Base-by-base conservation (phyloP, 2,888 invertebrate genomes). In the Epinotia brunnichana region DNA sequence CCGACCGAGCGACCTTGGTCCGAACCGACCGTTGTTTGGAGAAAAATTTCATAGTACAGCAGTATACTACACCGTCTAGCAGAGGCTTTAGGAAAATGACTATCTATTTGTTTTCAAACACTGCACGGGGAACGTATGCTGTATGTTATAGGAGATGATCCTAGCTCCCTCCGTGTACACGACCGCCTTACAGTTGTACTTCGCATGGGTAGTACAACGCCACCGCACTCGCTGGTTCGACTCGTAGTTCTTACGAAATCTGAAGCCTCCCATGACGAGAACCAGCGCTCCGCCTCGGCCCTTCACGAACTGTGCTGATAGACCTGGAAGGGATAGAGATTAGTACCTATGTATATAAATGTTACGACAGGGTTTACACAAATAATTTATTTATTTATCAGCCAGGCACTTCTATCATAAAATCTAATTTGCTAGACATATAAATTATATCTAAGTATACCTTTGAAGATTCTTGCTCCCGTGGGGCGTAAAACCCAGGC, bases 161-260 rank as follows among this genome's bases (percentile, higher is more conserved):
- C 2, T 78, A 75, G 9, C 77, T 63, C n/a, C 72, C 48, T 72
- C 61, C 0, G 83, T 83, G 62, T 81, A 81, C 11, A 82, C 67
- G 41, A 77, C 78, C 3, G 85, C 81, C 41, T 76, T 79, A 39
- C 85, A 85, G 19, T 80, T 77, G 15, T 56, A 79, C 2, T 78
- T 77, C 19, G 81, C 80, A 53, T 84, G 82, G 0, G 80, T 75
- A 4, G 81, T 77, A 67, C 85, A 85, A 9, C 82, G 73, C 85
- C 84, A 85, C 19, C 82, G 74, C 3, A 75, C 60, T 59, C 70
- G 62, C 11, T 41, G 61, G 41, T 59, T 69, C 2, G 67, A 24
- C 57, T 69, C 44, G 2, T 77, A 69, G 60, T 74, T 74, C 7
- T 74, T 71, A 35, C 76, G 76, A 53, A 82, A 83, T 29, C 78